Percentiles rank a stretch among this genome's conserved stretches.
Evolutionary conservation across 2,113 vertebrate species (phyloP).

Genomic region (Mus spicilegus): DNA sequence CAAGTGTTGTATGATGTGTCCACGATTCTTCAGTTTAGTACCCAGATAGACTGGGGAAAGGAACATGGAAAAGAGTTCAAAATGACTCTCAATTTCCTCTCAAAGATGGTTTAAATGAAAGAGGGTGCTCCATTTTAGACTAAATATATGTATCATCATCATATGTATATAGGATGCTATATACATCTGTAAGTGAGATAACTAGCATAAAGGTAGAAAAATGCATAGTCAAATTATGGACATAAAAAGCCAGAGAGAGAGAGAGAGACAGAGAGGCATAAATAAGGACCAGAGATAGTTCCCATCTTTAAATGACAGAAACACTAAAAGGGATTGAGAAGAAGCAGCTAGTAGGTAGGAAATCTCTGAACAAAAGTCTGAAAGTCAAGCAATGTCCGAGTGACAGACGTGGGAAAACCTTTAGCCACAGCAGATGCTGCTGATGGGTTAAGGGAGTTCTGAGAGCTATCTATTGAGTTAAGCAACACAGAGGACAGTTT

Average conservation of each 20-base stretch:
- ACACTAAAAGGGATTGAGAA: not conserved
- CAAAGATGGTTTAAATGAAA: not conserved
- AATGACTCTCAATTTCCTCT: slow-evolving; percentile 23
- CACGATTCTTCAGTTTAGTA: not conserved
- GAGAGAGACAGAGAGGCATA: no score
- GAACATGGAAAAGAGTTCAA: not conserved
- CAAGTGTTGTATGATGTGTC: not conserved
- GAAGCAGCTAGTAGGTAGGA: not conserved
- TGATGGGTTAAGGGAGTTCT: not conserved
- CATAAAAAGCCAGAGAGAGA: not conserved
- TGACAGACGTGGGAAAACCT: not conserved
- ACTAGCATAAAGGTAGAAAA: not conserved
- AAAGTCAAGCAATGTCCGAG: not conserved
- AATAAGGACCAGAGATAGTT: not conserved
- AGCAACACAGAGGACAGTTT: not conserved
- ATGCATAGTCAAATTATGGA: not conserved
- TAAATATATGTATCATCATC: not conserved
- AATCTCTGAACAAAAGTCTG: not conserved
- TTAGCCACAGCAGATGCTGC: not conserved
- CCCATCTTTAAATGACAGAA: not conserved
- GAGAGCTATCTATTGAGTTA: not conserved
- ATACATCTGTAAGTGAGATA: not conserved
- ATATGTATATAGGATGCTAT: not conserved
- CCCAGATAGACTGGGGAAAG: not conserved
- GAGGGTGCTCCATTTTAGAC: not conserved